Evolutionary conservation across 2,113 vertebrate species (phyloP), one percentile per base, ranked within the genome.

Genomic region (Papio anubis): DNA sequence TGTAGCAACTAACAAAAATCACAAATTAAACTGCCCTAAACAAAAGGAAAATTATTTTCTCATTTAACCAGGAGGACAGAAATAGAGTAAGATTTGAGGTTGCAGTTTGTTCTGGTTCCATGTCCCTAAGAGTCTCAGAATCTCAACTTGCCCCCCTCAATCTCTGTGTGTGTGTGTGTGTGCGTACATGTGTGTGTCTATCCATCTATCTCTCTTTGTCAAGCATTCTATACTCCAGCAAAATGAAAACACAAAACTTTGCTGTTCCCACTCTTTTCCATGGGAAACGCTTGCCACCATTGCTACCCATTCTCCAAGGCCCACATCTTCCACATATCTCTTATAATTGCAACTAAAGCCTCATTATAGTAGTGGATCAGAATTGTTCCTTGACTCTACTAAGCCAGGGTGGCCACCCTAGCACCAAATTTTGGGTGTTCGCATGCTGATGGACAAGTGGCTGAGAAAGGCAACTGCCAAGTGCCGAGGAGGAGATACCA

Each of bases 1-100:
- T 66, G 8, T 72, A 87, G 25, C 35, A 72, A 92, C 23, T 73
- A 68, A 96, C 68, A 45, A 80, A 97, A 93, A 92, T 66, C 45
- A 32, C 38, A 78, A 68, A 45, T 79, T n/a, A 35, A 94, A 68
- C 57, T 78, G 52, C 18, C 75, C 59, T 40, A 59, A 90, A 87
- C 23, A 92, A 38, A 78, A 81, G 55, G 6, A 68, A 92, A 79
- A 20, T 72, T 45, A 86, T 57, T 86, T 90, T 82, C 93, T 92
- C 70, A 73, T 59, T 9, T 73, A 92, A 87, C 35, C 43, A 45
- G 16, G 23, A 89, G n/a, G 32, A 90, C 18, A 83, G 73, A 86
- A 89, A n/a, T 30, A 66, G 35, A 27, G 38, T 3, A 3, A 43
- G 30, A 25, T 93, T 83, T 81, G 25, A 85, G 50, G 32, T 32